Evolutionary conservation across 2,113 vertebrate species (phyloP).

Genomic region (Chlorocebus sabaeus): DNA sequence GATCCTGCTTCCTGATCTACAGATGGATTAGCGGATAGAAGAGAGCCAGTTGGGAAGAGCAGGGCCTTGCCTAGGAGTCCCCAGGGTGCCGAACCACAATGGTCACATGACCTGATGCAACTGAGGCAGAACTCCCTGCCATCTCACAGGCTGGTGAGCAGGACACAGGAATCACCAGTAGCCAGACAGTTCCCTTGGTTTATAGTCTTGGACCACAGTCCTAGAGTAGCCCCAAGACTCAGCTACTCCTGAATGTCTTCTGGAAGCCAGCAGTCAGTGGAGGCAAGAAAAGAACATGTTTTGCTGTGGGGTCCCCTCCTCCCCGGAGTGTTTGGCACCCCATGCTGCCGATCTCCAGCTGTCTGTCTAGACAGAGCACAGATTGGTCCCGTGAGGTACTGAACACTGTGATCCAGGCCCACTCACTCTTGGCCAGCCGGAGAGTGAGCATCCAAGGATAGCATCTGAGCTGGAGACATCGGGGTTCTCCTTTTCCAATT

Average conservation of each 20-base stretch:
- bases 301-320: not conserved
- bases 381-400: slow-evolving; percentile 72
- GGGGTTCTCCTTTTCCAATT: not conserved
- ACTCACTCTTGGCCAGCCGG: slow-evolving; percentile 58
- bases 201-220: too few species aligned
- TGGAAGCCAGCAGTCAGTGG: not conserved
- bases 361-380: slow-evolving; percentile 79
- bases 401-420: slow-evolving; percentile 75
- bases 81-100: rapidly evolving
- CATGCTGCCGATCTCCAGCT: slow-evolving; percentile 76
- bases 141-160: not conserved
- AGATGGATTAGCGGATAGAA: not conserved
- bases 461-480: not conserved
- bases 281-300: slow-evolving; percentile 13
- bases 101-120: not conserved
- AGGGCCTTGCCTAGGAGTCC: not conserved
- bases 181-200: not conserved
- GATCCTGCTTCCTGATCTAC: rapidly evolving
- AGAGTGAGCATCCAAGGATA: slow-evolving; percentile 32
- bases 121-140: not conserved
- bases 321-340: slow-evolving; percentile 72
- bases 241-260: not conserved
- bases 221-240: not conserved
- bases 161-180: not conserved
- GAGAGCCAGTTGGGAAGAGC: not conserved